phyloP scores from a whole-genome alignment of 2,888 invertebrate genomes.

The Aporophyla nigra region DNA sequence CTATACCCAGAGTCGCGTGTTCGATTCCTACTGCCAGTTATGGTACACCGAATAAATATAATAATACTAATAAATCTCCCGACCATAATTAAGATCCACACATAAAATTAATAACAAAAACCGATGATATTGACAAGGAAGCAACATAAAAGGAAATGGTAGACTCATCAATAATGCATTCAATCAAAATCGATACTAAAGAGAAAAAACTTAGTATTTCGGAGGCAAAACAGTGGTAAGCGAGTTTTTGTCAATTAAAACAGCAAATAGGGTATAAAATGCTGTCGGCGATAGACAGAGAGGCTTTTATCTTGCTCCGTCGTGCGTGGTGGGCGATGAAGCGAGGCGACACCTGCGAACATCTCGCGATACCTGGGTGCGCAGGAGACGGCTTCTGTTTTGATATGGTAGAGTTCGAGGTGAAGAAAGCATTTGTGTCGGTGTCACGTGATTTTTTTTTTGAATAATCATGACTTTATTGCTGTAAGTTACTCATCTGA shows the following conservation, averaged over 20 bases:
- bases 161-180: constrained; percentile 52
- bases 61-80: constrained; percentile 48
- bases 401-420: neutral
- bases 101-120: constrained; percentile 34
- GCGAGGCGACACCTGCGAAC: constrained; percentile 73
- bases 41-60: constrained; percentile 51
- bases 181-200: constrained; percentile 48
- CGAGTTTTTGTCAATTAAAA: constrained; percentile 55
- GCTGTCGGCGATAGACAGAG: constrained; percentile 47
- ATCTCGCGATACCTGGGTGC: constrained; percentile 60
- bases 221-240: constrained; percentile 43
- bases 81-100: constrained; percentile 46
- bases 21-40: constrained; percentile 26
- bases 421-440: neutral
- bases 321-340: constrained; percentile 70
- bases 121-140: constrained; percentile 37
- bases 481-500: too few relatives aligned
- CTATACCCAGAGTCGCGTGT: constrained; percentile 32
- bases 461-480: too few relatives aligned
- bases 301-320: constrained; percentile 63
- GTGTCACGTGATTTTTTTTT: neutral
- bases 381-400: constrained; percentile 53
- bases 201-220: constrained; percentile 38
- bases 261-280: constrained; percentile 60
- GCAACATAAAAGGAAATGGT: constrained; percentile 10